These are phyloP conservation scores for Yasuhikotakia modesta DNA, from an alignment of 2,797 vertebrate genomes.

Conservation along the genomic window DNA sequence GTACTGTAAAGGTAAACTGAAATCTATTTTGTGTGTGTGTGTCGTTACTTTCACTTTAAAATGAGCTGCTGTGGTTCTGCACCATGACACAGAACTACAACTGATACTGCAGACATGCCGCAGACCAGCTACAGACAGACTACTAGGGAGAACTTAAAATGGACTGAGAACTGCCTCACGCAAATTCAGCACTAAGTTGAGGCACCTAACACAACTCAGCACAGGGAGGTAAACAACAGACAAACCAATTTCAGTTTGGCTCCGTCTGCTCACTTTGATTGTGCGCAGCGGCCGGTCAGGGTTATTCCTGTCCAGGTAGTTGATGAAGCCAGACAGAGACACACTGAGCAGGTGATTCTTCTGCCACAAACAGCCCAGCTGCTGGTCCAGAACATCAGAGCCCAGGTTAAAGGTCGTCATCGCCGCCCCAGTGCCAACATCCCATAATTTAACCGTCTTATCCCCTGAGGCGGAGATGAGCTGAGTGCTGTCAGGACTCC, in stretches of 20 bases:
- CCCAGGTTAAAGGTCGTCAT: conserved; percentile 92
- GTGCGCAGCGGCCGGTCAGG: conserved; percentile 85
- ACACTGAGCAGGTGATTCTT: conserved; percentile 88
- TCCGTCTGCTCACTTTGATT: conserved; percentile 81
- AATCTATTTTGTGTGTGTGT: too few species aligned
- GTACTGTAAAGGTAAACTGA: background rate
- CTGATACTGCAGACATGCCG: too few species aligned
- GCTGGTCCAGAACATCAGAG: conserved; percentile 86
- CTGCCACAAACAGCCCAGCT: conserved; percentile 98
- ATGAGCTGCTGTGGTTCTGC: too few species aligned
- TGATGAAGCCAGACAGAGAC: conserved; percentile 94
- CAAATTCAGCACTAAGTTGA: too few species aligned
- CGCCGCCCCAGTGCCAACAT: conserved; percentile 79
- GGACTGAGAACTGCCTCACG: too few species aligned
- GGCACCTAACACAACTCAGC: background rate
- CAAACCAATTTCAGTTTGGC: background rate
- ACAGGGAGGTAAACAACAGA: background rate
- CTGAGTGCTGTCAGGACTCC: conserved; percentile 89
- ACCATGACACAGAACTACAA: too few species aligned
- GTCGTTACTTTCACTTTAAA: too few species aligned
- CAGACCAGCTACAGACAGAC: too few species aligned
- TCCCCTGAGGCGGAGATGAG: conserved; percentile 96
- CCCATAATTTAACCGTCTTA: conserved; percentile 96
- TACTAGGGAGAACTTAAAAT: too few species aligned
- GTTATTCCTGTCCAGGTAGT: conserved; percentile 96